phyloP scores from a whole-genome alignment of 2,888 invertebrate species.

The Drosophila testacea region DNA sequence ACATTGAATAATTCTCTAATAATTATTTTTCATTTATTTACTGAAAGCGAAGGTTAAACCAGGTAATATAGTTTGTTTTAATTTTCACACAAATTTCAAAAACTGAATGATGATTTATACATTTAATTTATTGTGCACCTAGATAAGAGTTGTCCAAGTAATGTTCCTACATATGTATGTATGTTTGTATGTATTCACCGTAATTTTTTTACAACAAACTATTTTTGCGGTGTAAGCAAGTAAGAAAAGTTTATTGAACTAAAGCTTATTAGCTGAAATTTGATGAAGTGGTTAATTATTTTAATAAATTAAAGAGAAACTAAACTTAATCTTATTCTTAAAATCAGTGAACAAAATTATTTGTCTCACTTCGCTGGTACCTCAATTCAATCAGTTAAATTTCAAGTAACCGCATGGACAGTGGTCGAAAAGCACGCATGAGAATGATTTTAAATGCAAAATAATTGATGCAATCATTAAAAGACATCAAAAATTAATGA shows the following conservation, averaged over 20 bases:
- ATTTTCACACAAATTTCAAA: neutral
- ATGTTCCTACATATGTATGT: too few species aligned
- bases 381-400: neutral
- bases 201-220: too few species aligned
- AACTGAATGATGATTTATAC: neutral
- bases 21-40: constrained; percentile 1
- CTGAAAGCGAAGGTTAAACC: neutral
- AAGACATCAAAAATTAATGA: constrained; percentile 62
- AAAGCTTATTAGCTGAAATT: neutral
- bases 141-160: too few species aligned
- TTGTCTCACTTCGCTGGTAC: neutral
- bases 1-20: neutral
- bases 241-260: neutral
- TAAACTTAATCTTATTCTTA: neutral
- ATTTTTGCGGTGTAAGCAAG: neutral
- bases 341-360: neutral
- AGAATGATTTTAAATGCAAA: constrained; percentile 31
- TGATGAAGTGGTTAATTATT: neutral
- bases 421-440: neutral
- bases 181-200: too few species aligned
- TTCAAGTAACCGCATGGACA: neutral
- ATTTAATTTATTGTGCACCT: too few species aligned
- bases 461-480: constrained; percentile 58
- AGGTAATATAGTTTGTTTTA: neutral
- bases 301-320: neutral